Base-by-base conservation (phyloP, 2,797 vertebrate species). In the Anabas testudineus region DNA sequence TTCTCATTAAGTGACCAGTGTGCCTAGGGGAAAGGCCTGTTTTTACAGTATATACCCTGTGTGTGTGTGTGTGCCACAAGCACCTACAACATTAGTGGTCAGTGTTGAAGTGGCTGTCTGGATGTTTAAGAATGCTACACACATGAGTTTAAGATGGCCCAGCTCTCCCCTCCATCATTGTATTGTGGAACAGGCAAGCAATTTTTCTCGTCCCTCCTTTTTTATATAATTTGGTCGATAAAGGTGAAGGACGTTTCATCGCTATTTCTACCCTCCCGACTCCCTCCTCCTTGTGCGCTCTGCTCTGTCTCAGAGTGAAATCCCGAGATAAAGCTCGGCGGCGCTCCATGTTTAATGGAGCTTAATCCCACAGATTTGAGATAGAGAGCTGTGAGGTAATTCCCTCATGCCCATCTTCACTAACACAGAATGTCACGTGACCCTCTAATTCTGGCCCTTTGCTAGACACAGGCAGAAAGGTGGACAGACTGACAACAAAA, bases 321-420 rank as follows among this genome's bases (percentile, higher is more conserved):
- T 91, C 90, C 88, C 69, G 76, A 93, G 90, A 93, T 94, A 93
- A 93, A 93, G 88, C 92, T 91, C 57, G 51, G 70, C 88, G 52
- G 85, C 76, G 88, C 91, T 91, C 87, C 82, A 86, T 94, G 92
- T 94, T 94, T 93, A 94, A 94, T 94, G 91, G 93, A 92, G 91
- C 92, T 91, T 93, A 93, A 94, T 94, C 92, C 91, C 82, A 81
- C 89, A 91, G 91, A 93, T 94, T 94, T 92, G 85, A 92, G 92
- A 93, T 93, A 93, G 84, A 76, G 90, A 87, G 89, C 87, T 86
- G 88, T 84, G 86, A 91, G 89, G 89, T 92, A 92, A 92, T 92
- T 93, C 91, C 88, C 89, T 77, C 77, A 37, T 84, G 87, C 87
- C 91, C 87, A 80, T 92, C 90, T 90, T 89, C 82, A 71, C 88